Percentiles rank a stretch among this genome's conserved stretches.
These are phyloP conservation scores for Actinostola sp. DNA, from an alignment of 92 coral and sea anemone genomes.

Conservation along the genomic window DNA sequence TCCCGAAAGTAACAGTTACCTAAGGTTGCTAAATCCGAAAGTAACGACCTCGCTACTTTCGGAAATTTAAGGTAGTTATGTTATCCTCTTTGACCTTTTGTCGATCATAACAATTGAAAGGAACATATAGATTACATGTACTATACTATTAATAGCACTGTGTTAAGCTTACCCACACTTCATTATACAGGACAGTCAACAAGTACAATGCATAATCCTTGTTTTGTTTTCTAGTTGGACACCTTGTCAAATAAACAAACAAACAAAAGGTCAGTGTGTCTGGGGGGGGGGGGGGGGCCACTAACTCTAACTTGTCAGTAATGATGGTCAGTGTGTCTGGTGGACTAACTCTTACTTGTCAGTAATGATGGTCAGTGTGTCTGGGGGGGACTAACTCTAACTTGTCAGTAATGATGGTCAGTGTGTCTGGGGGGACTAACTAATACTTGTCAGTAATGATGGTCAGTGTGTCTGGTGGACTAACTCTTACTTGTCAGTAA, in stretches of 20 bases:
- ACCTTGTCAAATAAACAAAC: slow-evolving; percentile 57
- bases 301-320: slow-evolving; percentile 76
- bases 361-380: slow-evolving; percentile 82
- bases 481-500: slow-evolving; percentile 79
- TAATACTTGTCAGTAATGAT: slow-evolving; percentile 88
- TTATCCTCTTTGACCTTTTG: no score
- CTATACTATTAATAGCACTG: no score
- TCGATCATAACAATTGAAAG: no score
- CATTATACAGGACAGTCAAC: slow-evolving; percentile 88
- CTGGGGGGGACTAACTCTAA: slow-evolving; percentile 34
- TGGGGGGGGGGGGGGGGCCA: no score
- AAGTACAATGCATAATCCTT: slow-evolving; percentile 93
- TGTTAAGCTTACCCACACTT: slow-evolving; percentile 81
- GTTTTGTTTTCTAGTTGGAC: slow-evolving; percentile 97
- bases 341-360: slow-evolving; percentile 64
- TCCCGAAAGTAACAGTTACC: no score
- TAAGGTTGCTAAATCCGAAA: no score
- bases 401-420: slow-evolving; percentile 93
- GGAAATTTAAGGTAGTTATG: no score
- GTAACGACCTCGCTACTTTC: no score
- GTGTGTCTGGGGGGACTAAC: slow-evolving; percentile 44
- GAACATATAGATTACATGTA: no score
- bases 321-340: slow-evolving; percentile 79
- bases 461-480: slow-evolving; percentile 63
- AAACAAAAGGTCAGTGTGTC: no score